Evolutionary conservation across 2,113 vertebrate genomes (phyloP).

Genomic region (Macaca fascicularis): DNA sequence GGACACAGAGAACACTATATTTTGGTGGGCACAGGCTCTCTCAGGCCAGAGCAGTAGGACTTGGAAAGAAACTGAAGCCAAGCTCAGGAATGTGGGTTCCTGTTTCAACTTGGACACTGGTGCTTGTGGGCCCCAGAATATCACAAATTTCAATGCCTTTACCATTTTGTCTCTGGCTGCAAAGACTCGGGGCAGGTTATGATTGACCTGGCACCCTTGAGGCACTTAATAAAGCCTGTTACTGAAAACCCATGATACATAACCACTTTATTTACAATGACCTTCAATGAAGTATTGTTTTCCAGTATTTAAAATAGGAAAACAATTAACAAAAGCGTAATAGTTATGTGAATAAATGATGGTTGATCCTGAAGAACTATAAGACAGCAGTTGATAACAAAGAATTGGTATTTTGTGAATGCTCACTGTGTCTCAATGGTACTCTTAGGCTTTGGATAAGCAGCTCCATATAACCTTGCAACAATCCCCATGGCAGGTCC

Average conservation of each 20-base stretch:
- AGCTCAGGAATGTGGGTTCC: no score
- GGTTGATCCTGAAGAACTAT: not conserved
- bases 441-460: not conserved
- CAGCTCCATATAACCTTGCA: not conserved
- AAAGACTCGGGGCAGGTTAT: not conserved
- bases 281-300: not conserved
- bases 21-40: not conserved
- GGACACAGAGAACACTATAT: not conserved
- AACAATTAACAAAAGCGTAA: not conserved
- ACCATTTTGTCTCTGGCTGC: not conserved
- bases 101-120: accelerated
- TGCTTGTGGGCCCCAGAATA: no score
- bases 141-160: no score
- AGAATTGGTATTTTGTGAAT: not conserved
- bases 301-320: not conserved
- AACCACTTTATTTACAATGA: not conserved
- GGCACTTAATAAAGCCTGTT: not conserved
- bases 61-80: not conserved
- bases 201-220: not conserved
- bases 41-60: accelerated
- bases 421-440: not conserved
- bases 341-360: accelerated
- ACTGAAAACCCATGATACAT: not conserved
- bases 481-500: not conserved
- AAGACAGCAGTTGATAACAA: not conserved